These are phyloP conservation scores for Tetrao urogallus DNA, from an alignment of 2,113 vertebrate species.

Conservation along the genomic window DNA sequence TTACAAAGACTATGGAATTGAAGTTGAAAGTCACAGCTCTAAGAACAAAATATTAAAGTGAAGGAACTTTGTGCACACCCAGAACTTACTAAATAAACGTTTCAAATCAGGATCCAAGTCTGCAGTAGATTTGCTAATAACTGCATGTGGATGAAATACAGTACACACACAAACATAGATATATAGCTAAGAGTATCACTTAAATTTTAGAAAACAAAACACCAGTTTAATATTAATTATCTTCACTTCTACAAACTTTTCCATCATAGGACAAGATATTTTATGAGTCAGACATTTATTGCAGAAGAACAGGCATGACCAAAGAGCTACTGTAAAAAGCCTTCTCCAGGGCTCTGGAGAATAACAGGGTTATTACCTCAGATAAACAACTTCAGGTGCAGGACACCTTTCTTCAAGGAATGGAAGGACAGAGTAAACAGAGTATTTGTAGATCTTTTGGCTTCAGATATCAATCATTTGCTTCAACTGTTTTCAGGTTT, in stretches of 20 bases:
- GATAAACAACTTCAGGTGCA: not conserved
- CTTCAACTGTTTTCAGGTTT: not conserved
- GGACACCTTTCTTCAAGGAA: not conserved
- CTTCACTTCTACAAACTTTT: not conserved
- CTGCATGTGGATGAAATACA: not conserved
- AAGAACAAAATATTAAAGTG: not conserved
- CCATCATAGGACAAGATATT: not conserved
- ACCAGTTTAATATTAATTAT: not conserved
- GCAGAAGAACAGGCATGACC: not conserved
- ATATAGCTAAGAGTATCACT: not conserved
- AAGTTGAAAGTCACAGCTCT: not conserved
- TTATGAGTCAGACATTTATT: not conserved
- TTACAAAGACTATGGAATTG: not conserved
- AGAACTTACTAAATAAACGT: not conserved
- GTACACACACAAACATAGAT: rapidly evolving
- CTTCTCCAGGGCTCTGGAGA: not conserved
- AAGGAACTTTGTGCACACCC: not conserved
- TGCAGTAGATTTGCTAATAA: not conserved
- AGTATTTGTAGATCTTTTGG: not conserved
- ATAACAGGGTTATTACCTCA: not conserved
- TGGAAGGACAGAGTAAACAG: not conserved
- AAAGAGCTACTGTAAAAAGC: not conserved
- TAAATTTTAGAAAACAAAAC: not conserved
- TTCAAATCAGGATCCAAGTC: not conserved
- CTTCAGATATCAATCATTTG: not conserved